Evolutionary conservation across 64 coral and sea anemone species (phyloP).

Genomic region (Cladopsammia gracilis): DNA sequence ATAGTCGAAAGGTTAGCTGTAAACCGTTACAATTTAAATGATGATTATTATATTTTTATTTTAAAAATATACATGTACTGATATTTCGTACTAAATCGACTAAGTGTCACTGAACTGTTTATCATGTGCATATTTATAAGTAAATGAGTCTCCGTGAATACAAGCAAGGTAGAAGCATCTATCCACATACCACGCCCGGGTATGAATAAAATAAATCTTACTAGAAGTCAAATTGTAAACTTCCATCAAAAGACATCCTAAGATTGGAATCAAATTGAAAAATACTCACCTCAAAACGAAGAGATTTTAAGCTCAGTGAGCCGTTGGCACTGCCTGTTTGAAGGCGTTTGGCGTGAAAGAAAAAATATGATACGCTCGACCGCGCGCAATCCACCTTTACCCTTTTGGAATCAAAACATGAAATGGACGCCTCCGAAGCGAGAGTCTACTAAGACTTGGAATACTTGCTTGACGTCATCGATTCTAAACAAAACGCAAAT

Average conservation of each 20-base stretch:
- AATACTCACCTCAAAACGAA: conserved; percentile 6
- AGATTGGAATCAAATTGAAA: background rate
- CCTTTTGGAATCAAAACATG: conserved; percentile 11
- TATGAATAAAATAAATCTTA: conserved; percentile 39
- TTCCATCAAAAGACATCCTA: background rate
- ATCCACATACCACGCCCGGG: conserved; percentile 3
- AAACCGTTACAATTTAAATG: background rate
- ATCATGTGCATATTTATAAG: conserved; percentile 17
- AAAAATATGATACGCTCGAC: background rate
- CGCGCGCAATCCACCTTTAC: background rate
- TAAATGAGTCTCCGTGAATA: background rate
- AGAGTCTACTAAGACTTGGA: conserved; percentile 15
- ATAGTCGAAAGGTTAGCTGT: background rate
- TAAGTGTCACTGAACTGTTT: background rate
- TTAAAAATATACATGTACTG: background rate
- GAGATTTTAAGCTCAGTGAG: background rate
- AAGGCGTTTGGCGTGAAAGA: background rate
- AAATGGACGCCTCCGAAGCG: background rate
- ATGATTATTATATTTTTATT: background rate
- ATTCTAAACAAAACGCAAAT: conserved; percentile 48
- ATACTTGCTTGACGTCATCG: conserved; percentile 35
- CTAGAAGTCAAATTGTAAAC: background rate
- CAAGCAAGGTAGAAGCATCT: background rate
- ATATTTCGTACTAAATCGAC: background rate
- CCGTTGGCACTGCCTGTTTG: background rate